Percentiles rank a stretch among this genome's conserved stretches.
Evolutionary conservation across 2,888 invertebrate species (phyloP).

Genomic region (Limnephilus marmoratus): DNA sequence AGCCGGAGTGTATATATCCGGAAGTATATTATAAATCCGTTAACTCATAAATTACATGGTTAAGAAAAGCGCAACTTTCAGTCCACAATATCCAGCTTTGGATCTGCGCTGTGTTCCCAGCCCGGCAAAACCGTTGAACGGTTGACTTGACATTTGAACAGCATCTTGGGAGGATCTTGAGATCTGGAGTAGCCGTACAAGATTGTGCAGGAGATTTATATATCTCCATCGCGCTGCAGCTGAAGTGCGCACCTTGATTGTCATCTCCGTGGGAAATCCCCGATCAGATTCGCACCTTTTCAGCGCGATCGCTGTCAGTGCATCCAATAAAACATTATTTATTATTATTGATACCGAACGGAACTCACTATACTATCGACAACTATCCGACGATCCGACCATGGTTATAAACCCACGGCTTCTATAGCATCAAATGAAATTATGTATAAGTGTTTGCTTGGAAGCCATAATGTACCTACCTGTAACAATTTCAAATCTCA

Average conservation of each 20-base stretch:
- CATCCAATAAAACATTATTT: background rate
- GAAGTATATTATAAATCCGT: background rate
- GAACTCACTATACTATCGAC: background rate
- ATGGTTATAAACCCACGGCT: background rate
- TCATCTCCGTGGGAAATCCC: constrained; percentile 6
- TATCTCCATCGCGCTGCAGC: background rate
- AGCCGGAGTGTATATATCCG: background rate
- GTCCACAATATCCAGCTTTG: background rate
- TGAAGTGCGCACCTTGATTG: background rate
- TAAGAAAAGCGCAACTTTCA: background rate
- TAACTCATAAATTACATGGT: background rate
- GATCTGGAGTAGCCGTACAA: background rate
- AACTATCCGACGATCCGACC: background rate
- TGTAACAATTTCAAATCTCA: too few relatives aligned
- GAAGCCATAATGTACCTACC: too few relatives aligned
- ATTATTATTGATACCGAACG: background rate
- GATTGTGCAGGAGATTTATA: background rate
- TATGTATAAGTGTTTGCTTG: too few relatives aligned
- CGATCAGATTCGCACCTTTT: constrained; percentile 5
- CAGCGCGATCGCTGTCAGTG: background rate
- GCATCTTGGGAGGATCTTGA: background rate
- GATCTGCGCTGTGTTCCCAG: background rate
- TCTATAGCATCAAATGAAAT: too few relatives aligned
- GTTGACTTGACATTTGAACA: constrained; percentile 26
- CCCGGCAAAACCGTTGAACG: background rate